phyloP scores from a whole-genome alignment of 92 coral and sea anemone species.

The Ricordea florida region DNA sequence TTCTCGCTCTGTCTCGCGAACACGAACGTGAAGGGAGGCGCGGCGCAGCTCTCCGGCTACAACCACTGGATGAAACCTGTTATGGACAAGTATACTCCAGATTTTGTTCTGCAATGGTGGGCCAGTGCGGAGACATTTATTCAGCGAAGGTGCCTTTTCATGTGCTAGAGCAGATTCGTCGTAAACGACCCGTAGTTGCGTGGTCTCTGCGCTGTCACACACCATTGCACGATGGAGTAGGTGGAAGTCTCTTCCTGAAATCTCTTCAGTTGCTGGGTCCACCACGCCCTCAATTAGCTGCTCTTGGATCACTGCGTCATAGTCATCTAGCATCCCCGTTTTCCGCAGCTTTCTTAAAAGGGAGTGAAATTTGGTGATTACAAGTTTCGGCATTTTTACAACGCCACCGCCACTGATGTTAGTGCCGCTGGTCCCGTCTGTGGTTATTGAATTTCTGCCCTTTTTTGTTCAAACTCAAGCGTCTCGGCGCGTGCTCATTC shows the following conservation, averaged over 20 bases:
- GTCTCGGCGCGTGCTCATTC: background rate
- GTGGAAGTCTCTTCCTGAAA: no score
- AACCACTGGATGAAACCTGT: slow-evolving; percentile 14
- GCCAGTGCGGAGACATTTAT: slow-evolving; percentile 10
- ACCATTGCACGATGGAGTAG: no score
- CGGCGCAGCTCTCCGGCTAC: slow-evolving; percentile 24
- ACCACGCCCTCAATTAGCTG: no score
- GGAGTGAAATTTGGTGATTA: background rate
- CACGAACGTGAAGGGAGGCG: slow-evolving; percentile 12
- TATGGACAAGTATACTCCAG: slow-evolving; percentile 11
- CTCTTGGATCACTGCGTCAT: no score
- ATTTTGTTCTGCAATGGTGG: slow-evolving; percentile 6
- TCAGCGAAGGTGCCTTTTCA: no score
- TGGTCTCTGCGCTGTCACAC: no score
- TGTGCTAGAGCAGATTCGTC: no score
- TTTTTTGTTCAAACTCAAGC: background rate
- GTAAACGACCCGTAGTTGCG: no score
- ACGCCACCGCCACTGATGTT: background rate
- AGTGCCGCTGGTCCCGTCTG: background rate
- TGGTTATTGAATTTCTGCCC: background rate
- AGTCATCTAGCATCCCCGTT: no score
- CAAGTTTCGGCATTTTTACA: background rate
- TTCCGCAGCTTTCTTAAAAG: no score
- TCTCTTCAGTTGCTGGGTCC: no score
- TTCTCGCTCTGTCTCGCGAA: slow-evolving; percentile 29